Evolutionary conservation across 2,888 invertebrate genomes (phyloP).

Genomic region (Oegoconia quadripuncta): DNA sequence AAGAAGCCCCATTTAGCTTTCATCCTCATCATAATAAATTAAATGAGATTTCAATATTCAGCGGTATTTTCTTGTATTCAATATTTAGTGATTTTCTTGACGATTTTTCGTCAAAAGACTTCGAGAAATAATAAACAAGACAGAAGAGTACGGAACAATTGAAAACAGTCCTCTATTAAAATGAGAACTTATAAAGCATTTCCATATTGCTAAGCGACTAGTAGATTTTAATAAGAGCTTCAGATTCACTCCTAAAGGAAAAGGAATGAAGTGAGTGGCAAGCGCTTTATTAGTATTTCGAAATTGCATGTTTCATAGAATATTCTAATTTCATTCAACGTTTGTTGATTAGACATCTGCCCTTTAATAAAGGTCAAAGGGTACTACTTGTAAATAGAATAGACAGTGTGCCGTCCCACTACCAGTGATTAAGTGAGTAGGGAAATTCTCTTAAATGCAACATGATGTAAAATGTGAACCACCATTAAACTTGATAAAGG

Average conservation of each 20-base stretch:
- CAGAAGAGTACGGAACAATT: not conserved
- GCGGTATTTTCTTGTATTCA: too few relatives aligned
- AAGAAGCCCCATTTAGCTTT: too few relatives aligned
- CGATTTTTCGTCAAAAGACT: too few relatives aligned
- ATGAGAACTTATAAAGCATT: not conserved
- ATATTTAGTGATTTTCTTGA: too few relatives aligned
- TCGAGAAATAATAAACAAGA: not conserved
- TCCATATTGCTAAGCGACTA: not conserved
- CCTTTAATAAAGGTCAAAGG: too few relatives aligned
- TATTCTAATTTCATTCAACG: too few relatives aligned
- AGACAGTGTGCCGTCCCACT: too few relatives aligned
- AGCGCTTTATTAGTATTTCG: slow-evolving; percentile 2
- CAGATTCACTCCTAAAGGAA: not conserved
- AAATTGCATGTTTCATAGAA: too few relatives aligned
- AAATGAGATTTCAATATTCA: too few relatives aligned
- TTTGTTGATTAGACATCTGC: too few relatives aligned
- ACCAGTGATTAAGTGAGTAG: not conserved
- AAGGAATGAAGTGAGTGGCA: not conserved
- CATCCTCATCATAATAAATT: too few relatives aligned
- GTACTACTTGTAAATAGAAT: too few relatives aligned
- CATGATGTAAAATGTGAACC: not conserved
- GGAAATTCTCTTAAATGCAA: not conserved
- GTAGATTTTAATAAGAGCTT: not conserved
- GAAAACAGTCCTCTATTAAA: not conserved
- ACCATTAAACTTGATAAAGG: not conserved